Evolutionary conservation across 2,113 vertebrate genomes (phyloP).

Genomic region (Sinocyclocheilus maitianheensis): DNA sequence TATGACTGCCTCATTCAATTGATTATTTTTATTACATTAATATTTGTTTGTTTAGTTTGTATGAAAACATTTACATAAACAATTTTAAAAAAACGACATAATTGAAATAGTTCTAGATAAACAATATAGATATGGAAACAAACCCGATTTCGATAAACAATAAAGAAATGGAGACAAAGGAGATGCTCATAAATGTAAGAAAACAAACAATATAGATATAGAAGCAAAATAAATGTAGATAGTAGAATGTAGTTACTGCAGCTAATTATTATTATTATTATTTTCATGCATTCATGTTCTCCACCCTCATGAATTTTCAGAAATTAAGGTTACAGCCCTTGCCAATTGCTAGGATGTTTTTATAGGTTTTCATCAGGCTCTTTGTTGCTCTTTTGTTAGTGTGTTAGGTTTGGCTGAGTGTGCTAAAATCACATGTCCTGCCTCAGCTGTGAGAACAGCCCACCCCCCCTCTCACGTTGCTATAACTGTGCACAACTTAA

Average conservation of each 20-base stretch:
- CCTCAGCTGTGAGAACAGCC: slow-evolving; percentile 20
- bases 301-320: neutral
- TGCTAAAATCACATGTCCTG: slow-evolving; percentile 28
- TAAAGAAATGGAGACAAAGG: neutral
- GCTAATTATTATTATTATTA: neutral
- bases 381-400: slow-evolving; percentile 19
- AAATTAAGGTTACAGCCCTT: neutral
- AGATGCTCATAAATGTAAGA: neutral
- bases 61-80: neutral
- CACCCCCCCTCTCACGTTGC: neutral
- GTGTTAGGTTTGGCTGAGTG: slow-evolving; percentile 24
- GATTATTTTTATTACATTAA: neutral
- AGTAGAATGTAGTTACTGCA: neutral
- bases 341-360: slow-evolving; percentile 3
- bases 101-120: neutral
- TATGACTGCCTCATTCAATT: neutral
- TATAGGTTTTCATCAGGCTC: slow-evolving; percentile 9
- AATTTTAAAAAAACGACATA: neutral
- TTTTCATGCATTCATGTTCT: neutral
- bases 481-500: slow-evolving; percentile 27
- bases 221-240: neutral
- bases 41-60: neutral
- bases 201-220: neutral
- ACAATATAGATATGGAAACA: neutral
- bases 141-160: neutral